phyloP scores from a whole-genome alignment of 2,888 invertebrate genomes.

The Chrysolina haemoptera region DNA sequence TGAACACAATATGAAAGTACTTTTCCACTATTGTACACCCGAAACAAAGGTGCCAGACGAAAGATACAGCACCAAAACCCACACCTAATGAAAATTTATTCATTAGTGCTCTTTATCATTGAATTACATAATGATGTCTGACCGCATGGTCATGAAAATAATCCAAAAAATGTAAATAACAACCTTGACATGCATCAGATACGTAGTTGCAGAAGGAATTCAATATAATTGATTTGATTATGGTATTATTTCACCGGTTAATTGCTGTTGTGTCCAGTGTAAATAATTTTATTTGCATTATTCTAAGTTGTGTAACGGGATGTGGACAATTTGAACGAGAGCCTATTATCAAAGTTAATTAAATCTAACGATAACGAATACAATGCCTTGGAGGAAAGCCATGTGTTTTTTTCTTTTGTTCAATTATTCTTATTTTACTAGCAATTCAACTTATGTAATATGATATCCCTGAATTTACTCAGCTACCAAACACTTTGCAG shows the following conservation, averaged over 20 bases:
- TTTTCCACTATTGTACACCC: no score
- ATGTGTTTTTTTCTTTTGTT: no score
- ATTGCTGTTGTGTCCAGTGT: not conserved
- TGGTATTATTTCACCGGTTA: not conserved
- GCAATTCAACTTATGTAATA: no score
- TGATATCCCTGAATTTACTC: no score
- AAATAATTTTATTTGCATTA: constrained; percentile 1
- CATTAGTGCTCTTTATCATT: not conserved
- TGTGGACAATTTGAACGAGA: constrained; percentile 29
- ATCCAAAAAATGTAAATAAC: constrained; percentile 28
- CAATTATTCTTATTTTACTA: no score
- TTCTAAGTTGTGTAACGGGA: constrained; percentile 26
- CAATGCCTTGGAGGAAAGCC: not conserved
- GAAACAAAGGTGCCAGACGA: not conserved
- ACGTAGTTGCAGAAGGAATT: constrained; percentile 17
- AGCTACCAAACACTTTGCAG: no score
- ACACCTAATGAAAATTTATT: constrained; percentile 8
- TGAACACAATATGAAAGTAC: no score
- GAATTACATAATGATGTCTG: constrained; percentile 10
- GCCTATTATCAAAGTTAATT: not conserved
- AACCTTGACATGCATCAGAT: constrained; percentile 28
- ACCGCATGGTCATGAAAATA: constrained; percentile 15
- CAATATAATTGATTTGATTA: constrained; percentile 25
- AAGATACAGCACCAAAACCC: not conserved
- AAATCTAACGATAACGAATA: not conserved